These are phyloP conservation scores for Nomada ferruginata DNA, from an alignment of 2,888 invertebrate genomes.

Conservation along the genomic window DNA sequence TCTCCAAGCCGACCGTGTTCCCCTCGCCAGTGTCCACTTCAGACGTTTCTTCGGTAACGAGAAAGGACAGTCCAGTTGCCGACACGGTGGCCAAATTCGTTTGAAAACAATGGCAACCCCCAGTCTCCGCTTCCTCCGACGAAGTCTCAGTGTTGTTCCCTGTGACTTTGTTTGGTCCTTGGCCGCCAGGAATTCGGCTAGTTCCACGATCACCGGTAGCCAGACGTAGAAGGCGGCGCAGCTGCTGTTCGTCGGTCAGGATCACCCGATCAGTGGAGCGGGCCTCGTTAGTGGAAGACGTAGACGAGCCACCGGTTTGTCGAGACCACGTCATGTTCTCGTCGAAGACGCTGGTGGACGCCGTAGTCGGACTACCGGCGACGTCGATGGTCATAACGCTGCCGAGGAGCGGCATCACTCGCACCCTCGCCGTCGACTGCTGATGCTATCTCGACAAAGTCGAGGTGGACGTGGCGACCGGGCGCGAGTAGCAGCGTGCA, in stretches of 20 bases:
- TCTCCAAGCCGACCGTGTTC: conserved; percentile 54
- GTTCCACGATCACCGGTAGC: conserved; percentile 30
- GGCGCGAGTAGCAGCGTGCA: conserved; percentile 65
- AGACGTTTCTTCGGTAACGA: conserved; percentile 6
- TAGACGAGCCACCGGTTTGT: conserved; percentile 60
- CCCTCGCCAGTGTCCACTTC: conserved; percentile 4
- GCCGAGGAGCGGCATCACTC: conserved; percentile 79
- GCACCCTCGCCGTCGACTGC: conserved; percentile 79
- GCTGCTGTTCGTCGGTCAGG: conserved; percentile 44
- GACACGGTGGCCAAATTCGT: conserved; percentile 10
- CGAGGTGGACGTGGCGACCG: conserved; percentile 54
- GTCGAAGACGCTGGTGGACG: conserved; percentile 80
- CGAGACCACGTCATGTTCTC: conserved; percentile 82
- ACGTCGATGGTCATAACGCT: conserved; percentile 80
- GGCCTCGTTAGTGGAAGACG: conserved; percentile 64
- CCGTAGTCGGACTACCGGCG: conserved; percentile 80
- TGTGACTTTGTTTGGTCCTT: conserved; percentile 12
- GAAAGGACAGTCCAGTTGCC: not conserved
- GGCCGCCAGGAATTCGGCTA: conserved; percentile 12
- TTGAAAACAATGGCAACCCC: conserved; percentile 38
- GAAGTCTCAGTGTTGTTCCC: conserved; percentile 11
- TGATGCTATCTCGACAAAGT: conserved; percentile 76
- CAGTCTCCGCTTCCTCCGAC: not conserved
- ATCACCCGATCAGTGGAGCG: conserved; percentile 40
- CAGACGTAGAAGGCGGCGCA: conserved; percentile 19